Evolutionary conservation across 35 echinoderm and acorn worm genomes (phyloP).

Genomic region (Lytechinus variegatus): DNA sequence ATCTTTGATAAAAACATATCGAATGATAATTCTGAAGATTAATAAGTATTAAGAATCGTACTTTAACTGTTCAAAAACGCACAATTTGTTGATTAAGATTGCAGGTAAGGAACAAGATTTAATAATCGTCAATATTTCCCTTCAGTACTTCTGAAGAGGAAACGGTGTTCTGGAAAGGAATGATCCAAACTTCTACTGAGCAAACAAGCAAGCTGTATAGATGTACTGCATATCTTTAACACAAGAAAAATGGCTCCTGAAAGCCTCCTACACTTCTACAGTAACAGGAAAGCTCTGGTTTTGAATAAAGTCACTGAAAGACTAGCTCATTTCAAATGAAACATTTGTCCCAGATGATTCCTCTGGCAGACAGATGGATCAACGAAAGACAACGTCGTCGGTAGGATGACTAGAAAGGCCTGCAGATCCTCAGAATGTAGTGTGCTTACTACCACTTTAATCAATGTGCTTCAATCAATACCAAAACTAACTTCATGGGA

Average conservation of each 20-base stretch:
- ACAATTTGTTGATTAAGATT: too few species aligned
- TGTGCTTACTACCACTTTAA: too few species aligned
- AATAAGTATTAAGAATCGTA: too few species aligned
- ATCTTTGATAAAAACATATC: slow-evolving; percentile 5
- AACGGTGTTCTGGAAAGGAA: neutral
- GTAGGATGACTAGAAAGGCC: neutral
- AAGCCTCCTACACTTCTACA: too few species aligned
- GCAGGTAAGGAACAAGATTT: too few species aligned
- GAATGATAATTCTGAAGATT: neutral
- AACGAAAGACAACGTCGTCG: neutral
- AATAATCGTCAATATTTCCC: too few species aligned
- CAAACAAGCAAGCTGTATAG: neutral
- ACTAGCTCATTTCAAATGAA: neutral
- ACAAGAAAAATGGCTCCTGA: too few species aligned
- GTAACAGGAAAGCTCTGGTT: neutral
- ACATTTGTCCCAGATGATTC: neutral
- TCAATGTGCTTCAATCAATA: neutral
- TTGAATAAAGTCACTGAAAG: neutral
- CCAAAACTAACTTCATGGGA: neutral
- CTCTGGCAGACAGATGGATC: neutral
- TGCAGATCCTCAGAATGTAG: neutral
- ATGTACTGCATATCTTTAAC: too few species aligned
- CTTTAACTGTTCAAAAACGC: neutral
- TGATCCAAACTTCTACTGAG: neutral
- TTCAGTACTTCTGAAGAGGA: too few species aligned